These are phyloP conservation scores for Drosophila paulistorum DNA, from an alignment of 1,140 invertebrate species.

Conservation along the genomic window DNA sequence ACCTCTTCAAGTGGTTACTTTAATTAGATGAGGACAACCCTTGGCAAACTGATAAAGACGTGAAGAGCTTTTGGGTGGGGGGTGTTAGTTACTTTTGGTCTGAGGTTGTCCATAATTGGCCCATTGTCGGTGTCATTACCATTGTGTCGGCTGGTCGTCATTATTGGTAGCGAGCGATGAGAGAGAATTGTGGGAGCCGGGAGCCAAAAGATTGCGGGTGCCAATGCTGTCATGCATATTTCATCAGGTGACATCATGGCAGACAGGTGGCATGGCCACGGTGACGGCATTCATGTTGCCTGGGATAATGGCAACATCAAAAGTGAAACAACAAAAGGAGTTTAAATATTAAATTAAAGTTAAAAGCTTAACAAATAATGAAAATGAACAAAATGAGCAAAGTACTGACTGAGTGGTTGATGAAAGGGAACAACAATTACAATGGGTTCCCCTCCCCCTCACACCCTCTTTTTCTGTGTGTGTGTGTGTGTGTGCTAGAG, in stretches of 20 bases:
- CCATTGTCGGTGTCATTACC: constrained; percentile 72
- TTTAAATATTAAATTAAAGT: constrained; percentile 81
- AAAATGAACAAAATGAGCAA: constrained; percentile 63
- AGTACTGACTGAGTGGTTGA: constrained; percentile 34
- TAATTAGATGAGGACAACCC: background rate
- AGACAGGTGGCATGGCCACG: constrained; percentile 5
- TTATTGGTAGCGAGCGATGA: constrained; percentile 46
- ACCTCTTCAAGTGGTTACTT: background rate
- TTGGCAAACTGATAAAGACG: background rate
- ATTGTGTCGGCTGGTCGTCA: constrained; percentile 40
- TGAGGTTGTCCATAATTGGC: constrained; percentile 65
- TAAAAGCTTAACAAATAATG: constrained; percentile 75
- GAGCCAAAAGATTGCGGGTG: constrained; percentile 7
- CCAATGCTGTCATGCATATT: constrained; percentile 63
- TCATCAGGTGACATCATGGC: constrained; percentile 52
- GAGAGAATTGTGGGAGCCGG: background rate
- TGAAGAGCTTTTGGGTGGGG: background rate
- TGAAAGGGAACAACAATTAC: constrained; percentile 34
- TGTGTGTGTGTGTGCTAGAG: constrained; percentile 13
- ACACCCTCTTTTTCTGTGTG: background rate
- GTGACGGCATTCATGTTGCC: too few relatives aligned
- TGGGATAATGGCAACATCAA: constrained; percentile 55
- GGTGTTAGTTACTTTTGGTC: constrained; percentile 1
- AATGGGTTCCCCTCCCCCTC: background rate
- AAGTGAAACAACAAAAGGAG: constrained; percentile 65